A percentile compares a stretch with the other conserved stretches of the same genome.
Conservation (phyloP, 1,140 invertebrate genomes). For the Sarcophaga bullata region DNA sequence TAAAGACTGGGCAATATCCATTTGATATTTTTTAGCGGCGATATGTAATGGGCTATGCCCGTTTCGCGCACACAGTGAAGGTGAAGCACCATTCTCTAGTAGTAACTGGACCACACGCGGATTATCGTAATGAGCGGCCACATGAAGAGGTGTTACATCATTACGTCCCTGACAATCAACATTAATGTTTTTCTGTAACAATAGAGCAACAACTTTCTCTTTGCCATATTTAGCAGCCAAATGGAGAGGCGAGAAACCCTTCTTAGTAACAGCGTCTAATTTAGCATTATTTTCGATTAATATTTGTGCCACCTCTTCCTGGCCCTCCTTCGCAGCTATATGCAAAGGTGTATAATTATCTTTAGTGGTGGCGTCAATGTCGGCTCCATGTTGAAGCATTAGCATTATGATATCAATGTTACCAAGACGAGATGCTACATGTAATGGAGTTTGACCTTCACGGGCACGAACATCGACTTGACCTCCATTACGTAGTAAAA, state of each 20-base stretch:
- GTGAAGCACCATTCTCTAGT: slow-evolving; percentile 93
- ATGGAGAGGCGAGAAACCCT: slow-evolving; percentile 97
- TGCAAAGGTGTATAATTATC: slow-evolving; percentile 97
- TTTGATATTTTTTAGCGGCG: slow-evolving; percentile 97
- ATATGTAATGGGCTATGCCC: slow-evolving; percentile 98
- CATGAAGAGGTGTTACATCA: slow-evolving; percentile 96
- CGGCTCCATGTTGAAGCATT: slow-evolving; percentile 89
- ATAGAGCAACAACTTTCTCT: slow-evolving; percentile 87
- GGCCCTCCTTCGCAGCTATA: slow-evolving; percentile 95
- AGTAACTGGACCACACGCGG: slow-evolving; percentile 91
- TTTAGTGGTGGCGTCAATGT: slow-evolving; percentile 87
- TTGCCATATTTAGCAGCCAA: slow-evolving; percentile 98
- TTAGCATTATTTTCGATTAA: slow-evolving; percentile 94
- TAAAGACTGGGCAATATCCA: slow-evolving; percentile 91
- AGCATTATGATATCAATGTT: slow-evolving; percentile 94
- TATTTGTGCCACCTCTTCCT: slow-evolving; percentile 82
- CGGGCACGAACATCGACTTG: slow-evolving; percentile 94
- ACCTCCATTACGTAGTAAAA: slow-evolving; percentile 93
- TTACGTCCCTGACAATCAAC: slow-evolving; percentile 97
- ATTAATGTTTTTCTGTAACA: slow-evolving; percentile 86
- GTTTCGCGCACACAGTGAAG: slow-evolving; percentile 96
- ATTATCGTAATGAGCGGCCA: slow-evolving; percentile 98
- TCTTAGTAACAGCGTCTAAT: slow-evolving; percentile 90
- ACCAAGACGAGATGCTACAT: slow-evolving; percentile 91
- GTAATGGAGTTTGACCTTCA: slow-evolving; percentile 93